Conservation (phyloP, 2,113 vertebrate species). For the Ceuthmochares aereus region DNA sequence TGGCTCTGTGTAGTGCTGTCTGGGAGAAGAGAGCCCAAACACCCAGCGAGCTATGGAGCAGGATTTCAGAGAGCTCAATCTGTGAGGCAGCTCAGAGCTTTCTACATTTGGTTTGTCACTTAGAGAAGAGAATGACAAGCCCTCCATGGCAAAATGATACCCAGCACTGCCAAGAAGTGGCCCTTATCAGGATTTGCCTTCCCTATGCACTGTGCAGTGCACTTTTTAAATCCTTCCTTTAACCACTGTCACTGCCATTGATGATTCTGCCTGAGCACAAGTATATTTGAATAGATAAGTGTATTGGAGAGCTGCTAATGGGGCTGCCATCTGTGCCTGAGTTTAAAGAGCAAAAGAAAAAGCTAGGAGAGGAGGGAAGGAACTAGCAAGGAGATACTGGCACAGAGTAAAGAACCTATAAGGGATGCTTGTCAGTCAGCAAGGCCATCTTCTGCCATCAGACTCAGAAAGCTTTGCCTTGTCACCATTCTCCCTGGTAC, state of each 20-base stretch:
- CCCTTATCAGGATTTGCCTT: constrained; percentile 38
- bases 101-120: not conserved
- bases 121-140: not conserved
- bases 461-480: not conserved
- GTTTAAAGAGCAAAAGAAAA: constrained; percentile 6
- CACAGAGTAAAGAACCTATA: not conserved
- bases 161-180: not conserved
- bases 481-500: not conserved
- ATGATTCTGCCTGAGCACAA: constrained; percentile 28
- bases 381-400: not conserved
- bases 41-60: fast-evolving
- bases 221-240: constrained; percentile 33
- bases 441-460: not conserved
- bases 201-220: not conserved
- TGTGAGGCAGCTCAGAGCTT: not conserved
- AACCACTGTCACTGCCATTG: constrained; percentile 39
- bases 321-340: not conserved
- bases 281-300: constrained; percentile 65
- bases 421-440: constrained; percentile 10
- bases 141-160: not conserved
- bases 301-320: constrained; percentile 34
- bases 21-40: not conserved
- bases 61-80: not conserved
- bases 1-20: fast-evolving
- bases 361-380: not conserved